Evolutionary conservation across 2,888 invertebrate genomes (phyloP).

Genomic region (Taenaris catops): DNA sequence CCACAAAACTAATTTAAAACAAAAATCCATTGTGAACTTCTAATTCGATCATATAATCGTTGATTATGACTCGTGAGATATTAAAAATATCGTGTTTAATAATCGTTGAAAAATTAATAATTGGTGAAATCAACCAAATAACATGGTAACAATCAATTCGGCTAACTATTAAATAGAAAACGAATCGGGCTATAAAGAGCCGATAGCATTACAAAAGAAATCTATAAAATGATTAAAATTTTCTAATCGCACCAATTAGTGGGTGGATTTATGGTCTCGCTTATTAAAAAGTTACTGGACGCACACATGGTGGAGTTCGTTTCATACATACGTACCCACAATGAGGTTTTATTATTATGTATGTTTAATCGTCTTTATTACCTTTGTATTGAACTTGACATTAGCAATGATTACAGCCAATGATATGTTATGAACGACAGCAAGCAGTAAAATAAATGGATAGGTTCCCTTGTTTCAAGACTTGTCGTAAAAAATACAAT

Average conservation of each 20-base stretch:
- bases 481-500: too few relatives aligned
- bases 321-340: too few relatives aligned
- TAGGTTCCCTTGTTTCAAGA: too few relatives aligned
- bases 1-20: too few relatives aligned
- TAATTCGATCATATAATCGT: constrained; percentile 21
- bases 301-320: not conserved
- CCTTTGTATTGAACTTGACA: too few relatives aligned
- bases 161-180: constrained; percentile 63
- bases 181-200: constrained; percentile 63
- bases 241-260: constrained; percentile 73
- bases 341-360: too few relatives aligned
- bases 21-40: constrained; percentile 10
- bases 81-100: constrained; percentile 33
- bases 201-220: constrained; percentile 77
- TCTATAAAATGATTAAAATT: constrained; percentile 72
- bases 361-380: too few relatives aligned
- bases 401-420: too few relatives aligned
- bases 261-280: constrained; percentile 62
- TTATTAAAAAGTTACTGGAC: constrained; percentile 32
- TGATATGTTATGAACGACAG: too few relatives aligned
- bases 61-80: constrained; percentile 22
- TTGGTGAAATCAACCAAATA: constrained; percentile 62
- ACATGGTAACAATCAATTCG: constrained; percentile 70
- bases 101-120: constrained; percentile 42
- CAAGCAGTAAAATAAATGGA: too few relatives aligned